Conservation (phyloP, 2,113 vertebrate species). For the Pipra filicauda region DNA sequence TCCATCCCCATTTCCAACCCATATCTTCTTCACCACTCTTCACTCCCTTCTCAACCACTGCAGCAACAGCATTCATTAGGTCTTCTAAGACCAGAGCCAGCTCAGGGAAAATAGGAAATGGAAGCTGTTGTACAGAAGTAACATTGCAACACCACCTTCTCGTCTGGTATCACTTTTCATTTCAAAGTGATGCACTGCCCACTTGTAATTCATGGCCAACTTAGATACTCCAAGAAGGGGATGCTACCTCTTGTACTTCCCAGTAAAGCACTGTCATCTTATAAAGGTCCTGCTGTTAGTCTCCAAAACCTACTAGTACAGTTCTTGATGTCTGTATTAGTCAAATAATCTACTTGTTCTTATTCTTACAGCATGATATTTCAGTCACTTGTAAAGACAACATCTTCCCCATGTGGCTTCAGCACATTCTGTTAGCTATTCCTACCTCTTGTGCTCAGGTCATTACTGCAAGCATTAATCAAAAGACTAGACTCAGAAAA, state of each 20-base stretch:
- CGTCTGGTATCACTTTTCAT: background rate
- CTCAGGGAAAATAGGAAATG: background rate
- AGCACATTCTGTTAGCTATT: background rate
- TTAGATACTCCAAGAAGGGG: background rate
- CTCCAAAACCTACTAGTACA: background rate
- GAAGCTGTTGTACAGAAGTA: background rate
- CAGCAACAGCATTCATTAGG: background rate
- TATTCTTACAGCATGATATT: background rate
- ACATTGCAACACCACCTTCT: background rate
- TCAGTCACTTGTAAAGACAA: background rate
- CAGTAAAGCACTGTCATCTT: background rate
- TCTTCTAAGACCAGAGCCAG: background rate
- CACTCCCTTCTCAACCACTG: background rate
- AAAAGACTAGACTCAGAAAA: background rate
- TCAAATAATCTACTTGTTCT: background rate
- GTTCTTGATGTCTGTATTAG: background rate
- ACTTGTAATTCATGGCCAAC: background rate
- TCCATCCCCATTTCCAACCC: background rate
- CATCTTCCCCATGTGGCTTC: background rate
- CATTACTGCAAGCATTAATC: conserved; percentile 22
- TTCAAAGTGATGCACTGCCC: background rate
- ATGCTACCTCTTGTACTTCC: background rate
- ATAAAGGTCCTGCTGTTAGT: background rate
- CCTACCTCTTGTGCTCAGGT: background rate
- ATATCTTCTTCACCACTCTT: background rate